Base-by-base conservation (phyloP, 1,140 invertebrate species). In the Drosophila mojavensis region DNA sequence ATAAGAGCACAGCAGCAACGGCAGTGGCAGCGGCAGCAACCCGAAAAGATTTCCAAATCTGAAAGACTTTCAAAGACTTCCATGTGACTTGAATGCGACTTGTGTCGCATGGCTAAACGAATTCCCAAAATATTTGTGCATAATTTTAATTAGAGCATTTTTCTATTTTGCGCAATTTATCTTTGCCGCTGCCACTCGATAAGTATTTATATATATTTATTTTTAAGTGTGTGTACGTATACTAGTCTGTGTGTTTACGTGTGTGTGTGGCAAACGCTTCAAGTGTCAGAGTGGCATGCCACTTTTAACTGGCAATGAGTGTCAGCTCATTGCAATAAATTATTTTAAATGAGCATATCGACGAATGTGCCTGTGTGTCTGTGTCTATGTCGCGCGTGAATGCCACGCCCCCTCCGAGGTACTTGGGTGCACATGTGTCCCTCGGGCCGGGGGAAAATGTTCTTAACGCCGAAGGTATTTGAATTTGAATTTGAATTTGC, bases 131-230 rank as follows among this genome's bases (percentile, higher is more conserved):
- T 86, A 79, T 88, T 86, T 91, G 76, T 91, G 82, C 88, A 91
- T 91, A 89, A 91, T 91, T 91, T 91, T 91, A 91, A 91, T 91
- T 91, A 91, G 88, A 91, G 71, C 83, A 91, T 91, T 91, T 91
- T 86, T 91, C 88, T 79, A 89, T 84, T 84, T 68, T 83, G 83
- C 78, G 82, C 88, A 86, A 91, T 91, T 81, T 79, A 91, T 91
- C 88, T 91, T 86, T 17, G 61, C 45, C 39, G 28, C 36, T 54
- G 24, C 30, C 33, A 15, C 43, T 45, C 54, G 47, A 67, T 59
- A 70, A 63, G 60, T 70, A 70, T 75, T 70, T 75, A 63, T 63
- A 56, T 75, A 50, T 75, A 55, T 75, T 33, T 58, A 58, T 58
- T 54, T 28, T 11, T 58, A 61, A 59, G 51, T 13, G 59, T 56